Conservation (phyloP, 2,113 vertebrate species). For the Nibea coibor region DNA sequence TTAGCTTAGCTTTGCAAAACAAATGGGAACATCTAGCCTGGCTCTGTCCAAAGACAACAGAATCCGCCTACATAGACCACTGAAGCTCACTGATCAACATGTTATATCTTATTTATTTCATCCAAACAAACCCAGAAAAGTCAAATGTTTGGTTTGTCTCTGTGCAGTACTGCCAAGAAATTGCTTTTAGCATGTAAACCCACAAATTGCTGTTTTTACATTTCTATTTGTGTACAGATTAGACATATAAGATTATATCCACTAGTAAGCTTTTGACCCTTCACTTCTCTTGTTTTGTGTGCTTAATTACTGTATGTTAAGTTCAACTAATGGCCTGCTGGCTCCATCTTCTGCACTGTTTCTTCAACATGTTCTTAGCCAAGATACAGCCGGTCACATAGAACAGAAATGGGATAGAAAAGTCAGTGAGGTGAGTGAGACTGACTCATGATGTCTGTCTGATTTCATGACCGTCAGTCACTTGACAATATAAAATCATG, state of each 20-base stretch:
- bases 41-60: background rate
- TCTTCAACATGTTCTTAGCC: background rate
- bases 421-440: constrained; percentile 13
- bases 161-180: background rate
- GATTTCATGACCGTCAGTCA: background rate
- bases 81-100: background rate
- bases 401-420: constrained; percentile 42
- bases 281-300: background rate
- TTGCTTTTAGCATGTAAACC: background rate
- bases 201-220: background rate
- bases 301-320: background rate
- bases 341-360: background rate
- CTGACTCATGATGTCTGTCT: constrained; percentile 18
- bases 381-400: background rate
- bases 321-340: background rate
- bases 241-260: background rate
- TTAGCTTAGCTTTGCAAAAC: constrained; percentile 6
- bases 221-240: background rate
- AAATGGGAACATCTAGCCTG: background rate
- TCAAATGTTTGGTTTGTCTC: background rate
- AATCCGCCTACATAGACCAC: background rate
- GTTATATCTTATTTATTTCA: background rate
- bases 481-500: background rate
- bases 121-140: background rate
- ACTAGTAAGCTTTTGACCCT: background rate